phyloP scores from a whole-genome alignment of 2,113 vertebrate species.

The Myrmecophaga tridactyla region DNA sequence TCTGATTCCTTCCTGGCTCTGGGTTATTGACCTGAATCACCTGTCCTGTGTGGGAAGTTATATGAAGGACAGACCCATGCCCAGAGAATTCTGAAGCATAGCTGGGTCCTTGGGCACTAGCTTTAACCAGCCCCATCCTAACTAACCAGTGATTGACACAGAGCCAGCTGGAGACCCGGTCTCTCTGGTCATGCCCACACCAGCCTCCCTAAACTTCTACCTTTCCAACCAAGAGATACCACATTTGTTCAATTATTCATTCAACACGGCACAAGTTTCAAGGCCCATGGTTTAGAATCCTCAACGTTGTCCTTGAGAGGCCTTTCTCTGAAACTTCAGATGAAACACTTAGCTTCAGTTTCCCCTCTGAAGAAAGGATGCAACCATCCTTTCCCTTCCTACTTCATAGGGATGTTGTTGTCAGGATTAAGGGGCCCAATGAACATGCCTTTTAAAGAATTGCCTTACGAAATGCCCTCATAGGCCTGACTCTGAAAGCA shows the following conservation, averaged over 20 bases:
- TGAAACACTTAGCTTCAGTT: background rate
- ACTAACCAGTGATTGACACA: background rate
- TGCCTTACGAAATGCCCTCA: background rate
- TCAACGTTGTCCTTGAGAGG: background rate
- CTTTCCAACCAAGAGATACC: background rate
- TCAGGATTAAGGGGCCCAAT: background rate
- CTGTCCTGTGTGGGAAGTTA: background rate
- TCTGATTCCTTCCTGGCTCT: background rate
- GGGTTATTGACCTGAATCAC: background rate
- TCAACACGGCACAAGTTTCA: background rate
- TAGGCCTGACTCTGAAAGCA: fast-evolving
- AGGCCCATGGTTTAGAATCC: background rate
- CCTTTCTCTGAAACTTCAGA: background rate
- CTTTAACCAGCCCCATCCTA: background rate
- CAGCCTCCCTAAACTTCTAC: background rate
- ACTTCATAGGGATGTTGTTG: background rate
- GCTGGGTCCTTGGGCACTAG: background rate
- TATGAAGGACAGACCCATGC: background rate
- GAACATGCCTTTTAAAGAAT: background rate
- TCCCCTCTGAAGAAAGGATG: background rate
- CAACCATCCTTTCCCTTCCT: background rate
- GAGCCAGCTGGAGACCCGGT: background rate
- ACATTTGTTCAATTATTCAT: background rate
- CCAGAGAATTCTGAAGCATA: background rate
- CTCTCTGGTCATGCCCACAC: background rate